These are phyloP conservation scores for Sebastes fasciatus DNA, from an alignment of 2,113 vertebrate species.

Conservation along the genomic window DNA sequence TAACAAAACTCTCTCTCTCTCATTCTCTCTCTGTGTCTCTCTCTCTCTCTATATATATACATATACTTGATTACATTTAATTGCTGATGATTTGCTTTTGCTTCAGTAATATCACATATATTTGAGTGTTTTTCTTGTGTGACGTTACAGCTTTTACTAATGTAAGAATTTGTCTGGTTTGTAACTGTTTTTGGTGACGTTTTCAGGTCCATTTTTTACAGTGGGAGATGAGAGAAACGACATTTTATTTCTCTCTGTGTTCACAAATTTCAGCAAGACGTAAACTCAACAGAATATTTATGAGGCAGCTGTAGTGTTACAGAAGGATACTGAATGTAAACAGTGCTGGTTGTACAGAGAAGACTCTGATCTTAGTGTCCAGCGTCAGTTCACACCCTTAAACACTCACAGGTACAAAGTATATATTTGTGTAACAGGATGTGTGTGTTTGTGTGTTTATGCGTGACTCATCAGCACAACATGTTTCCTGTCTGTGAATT, in stretches of 20 bases:
- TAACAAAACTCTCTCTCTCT: no score
- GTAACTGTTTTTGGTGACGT: not conserved
- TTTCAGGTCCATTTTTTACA: not conserved
- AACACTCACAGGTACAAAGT: slow-evolving; percentile 67
- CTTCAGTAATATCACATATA: not conserved
- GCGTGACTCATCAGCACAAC: slow-evolving; percentile 70
- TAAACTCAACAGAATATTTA: no score
- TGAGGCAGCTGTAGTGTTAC: no score
- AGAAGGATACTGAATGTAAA: slow-evolving; percentile 1
- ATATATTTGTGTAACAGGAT: not conserved
- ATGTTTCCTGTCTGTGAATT: slow-evolving; percentile 63
- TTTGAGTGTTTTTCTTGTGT: not conserved
- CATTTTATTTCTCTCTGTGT: no score
- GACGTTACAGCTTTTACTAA: not conserved
- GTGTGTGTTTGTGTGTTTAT: slow-evolving; percentile 37
- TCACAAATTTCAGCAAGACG: no score
- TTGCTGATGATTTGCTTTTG: not conserved
- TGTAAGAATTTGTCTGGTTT: no score
- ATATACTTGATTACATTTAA: not conserved
- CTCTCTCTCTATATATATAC: no score
- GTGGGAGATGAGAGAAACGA: no score
- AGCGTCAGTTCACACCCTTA: slow-evolving; percentile 6
- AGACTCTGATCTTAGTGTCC: not conserved
- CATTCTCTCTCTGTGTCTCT: no score
- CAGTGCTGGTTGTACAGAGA: not conserved